These are phyloP conservation scores for Elanus axillaris DNA, from an alignment of 2,113 vertebrate genomes.

Conservation along the genomic window DNA sequence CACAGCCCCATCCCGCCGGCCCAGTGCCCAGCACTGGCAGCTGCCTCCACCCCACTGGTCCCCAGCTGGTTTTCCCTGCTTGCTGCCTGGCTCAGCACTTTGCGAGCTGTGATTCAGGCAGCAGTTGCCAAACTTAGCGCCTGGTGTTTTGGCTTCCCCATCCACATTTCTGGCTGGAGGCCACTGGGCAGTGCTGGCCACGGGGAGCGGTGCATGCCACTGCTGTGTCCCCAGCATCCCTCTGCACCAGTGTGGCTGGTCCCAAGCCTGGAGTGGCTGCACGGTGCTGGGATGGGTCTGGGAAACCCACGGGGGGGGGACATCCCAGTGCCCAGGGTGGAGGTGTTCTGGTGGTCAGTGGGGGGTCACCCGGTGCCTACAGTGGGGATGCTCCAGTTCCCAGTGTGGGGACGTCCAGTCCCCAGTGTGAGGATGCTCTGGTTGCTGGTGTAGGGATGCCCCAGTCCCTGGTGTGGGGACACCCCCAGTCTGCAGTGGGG, in stretches of 20 bases:
- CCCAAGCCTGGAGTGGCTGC: background rate
- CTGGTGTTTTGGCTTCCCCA: background rate
- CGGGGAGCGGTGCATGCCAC: rapidly evolving
- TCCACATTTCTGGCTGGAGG: background rate
- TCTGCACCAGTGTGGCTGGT: rapidly evolving
- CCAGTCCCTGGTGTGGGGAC: no score
- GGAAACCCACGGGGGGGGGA: rapidly evolving
- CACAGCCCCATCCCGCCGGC: rapidly evolving
- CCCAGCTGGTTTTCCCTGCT: background rate
- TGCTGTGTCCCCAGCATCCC: background rate
- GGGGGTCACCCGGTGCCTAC: background rate
- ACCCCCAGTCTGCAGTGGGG: background rate
- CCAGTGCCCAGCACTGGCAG: rapidly evolving
- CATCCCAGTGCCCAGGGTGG: rapidly evolving
- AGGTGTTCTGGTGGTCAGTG: background rate
- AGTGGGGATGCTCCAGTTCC: background rate
- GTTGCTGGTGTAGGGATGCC: no score
- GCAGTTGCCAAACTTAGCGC: background rate
- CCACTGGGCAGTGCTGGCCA: background rate
- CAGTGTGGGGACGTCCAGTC: background rate
- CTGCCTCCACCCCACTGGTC: background rate
- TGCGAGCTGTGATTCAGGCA: background rate
- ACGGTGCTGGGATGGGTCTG: rapidly evolving
- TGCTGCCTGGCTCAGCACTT: background rate
- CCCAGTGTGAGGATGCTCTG: no score